These are phyloP conservation scores for Perizoma flavofasciatum DNA, from an alignment of 2,888 invertebrate species.

Conservation along the genomic window DNA sequence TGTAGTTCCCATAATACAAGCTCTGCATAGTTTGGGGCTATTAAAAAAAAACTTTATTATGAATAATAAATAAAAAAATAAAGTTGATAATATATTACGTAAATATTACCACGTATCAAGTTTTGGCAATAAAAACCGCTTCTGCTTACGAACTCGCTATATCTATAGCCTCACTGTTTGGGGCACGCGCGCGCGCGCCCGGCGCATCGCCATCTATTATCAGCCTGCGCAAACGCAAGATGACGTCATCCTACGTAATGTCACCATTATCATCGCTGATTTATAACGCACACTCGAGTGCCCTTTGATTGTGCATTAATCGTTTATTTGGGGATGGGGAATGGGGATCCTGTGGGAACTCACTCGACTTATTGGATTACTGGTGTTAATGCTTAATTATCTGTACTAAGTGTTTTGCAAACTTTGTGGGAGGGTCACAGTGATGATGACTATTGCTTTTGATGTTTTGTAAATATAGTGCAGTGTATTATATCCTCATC, in stretches of 20 bases:
- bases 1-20: no score
- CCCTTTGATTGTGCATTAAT: slow-evolving; percentile 76
- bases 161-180: slow-evolving; percentile 2
- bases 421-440: slow-evolving; percentile 38
- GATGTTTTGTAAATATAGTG: no score
- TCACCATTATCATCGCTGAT: slow-evolving; percentile 64
- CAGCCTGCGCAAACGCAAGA: slow-evolving; percentile 54
- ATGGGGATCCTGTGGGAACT: slow-evolving; percentile 62
- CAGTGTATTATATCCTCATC: no score
- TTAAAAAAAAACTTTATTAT: no score
- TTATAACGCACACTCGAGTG: slow-evolving; percentile 72
- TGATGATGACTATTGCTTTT: slow-evolving; percentile 17
- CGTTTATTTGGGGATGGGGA: slow-evolving; percentile 71
- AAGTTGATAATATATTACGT: no score
- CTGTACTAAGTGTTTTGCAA: slow-evolving; percentile 44
- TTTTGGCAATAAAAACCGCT: slow-evolving; percentile 1
- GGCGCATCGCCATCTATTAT: slow-evolving; percentile 66
- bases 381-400: slow-evolving; percentile 48
- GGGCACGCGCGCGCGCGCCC: slow-evolving; percentile 61
- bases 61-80: no score
- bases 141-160: neutral
- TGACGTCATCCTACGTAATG: slow-evolving; percentile 44
- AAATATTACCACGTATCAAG: no score
- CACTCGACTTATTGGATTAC: slow-evolving; percentile 66
- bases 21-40: no score